phyloP scores from a whole-genome alignment of 1,140 invertebrate genomes.

The Danaus plexippus region DNA sequence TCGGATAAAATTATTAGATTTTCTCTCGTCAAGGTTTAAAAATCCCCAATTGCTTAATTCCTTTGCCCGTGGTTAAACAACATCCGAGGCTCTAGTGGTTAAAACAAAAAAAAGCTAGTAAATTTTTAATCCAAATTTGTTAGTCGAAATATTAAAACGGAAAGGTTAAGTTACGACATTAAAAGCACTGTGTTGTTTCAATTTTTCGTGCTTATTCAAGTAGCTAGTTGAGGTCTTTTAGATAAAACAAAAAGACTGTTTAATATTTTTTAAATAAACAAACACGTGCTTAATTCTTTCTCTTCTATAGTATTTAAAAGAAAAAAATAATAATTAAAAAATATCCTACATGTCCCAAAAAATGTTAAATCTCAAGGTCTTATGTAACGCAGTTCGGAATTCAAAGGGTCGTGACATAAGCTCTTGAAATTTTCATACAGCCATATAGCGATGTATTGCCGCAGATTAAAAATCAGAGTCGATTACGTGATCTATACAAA shows the following conservation, averaged over 20 bases:
- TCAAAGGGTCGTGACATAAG: too few species aligned
- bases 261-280: too few species aligned
- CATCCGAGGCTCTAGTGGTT: conserved; percentile 36
- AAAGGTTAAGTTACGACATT: conserved; percentile 46
- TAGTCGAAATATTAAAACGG: conserved; percentile 34
- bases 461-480: conserved; percentile 12
- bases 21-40: conserved; percentile 52
- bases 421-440: too few species aligned
- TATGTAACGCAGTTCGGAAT: too few species aligned
- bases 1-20: conserved; percentile 20
- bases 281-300: not conserved
- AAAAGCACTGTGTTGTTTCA: too few species aligned
- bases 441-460: not conserved
- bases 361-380: too few species aligned
- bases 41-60: conserved; percentile 56
- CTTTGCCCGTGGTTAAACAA: conserved; percentile 50
- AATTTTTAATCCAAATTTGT: conserved; percentile 47
- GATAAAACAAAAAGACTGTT: too few species aligned
- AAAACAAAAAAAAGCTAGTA: conserved; percentile 21
- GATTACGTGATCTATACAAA: conserved; percentile 26
- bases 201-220: too few species aligned
- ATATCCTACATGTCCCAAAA: not conserved
- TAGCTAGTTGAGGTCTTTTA: too few species aligned
- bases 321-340: not conserved
- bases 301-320: conserved; percentile 1